A percentile compares a stretch with the other conserved stretches of the same genome.
These are phyloP conservation scores for Teleogryllus occipitalis DNA, from an alignment of 1,140 invertebrate species.

Conservation along the genomic window DNA sequence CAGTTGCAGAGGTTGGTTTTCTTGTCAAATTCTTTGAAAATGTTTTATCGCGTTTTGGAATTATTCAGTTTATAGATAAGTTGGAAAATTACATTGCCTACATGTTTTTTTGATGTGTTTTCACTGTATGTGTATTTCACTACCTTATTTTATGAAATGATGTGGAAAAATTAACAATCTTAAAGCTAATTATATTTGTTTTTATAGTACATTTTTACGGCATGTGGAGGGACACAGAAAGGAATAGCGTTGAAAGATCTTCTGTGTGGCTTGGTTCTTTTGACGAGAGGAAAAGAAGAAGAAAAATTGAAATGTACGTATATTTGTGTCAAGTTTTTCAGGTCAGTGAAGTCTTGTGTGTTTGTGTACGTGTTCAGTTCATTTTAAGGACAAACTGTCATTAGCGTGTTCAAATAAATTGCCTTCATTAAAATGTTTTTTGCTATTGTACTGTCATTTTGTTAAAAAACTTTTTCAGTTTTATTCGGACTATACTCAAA, in stretches of 20 bases:
- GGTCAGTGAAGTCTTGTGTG: not conserved
- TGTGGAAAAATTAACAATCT: too few species aligned
- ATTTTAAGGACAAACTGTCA: too few species aligned
- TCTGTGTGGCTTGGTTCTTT: conserved; percentile 69
- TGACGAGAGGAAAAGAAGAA: conserved; percentile 71
- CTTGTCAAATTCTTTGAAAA: not conserved
- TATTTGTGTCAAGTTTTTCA: not conserved
- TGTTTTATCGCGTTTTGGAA: not conserved
- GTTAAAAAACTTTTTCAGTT: conserved; percentile 47
- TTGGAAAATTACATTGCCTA: not conserved
- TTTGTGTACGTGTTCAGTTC: not conserved
- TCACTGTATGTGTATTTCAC: not conserved
- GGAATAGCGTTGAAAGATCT: conserved; percentile 78
- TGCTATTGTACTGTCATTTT: not conserved
- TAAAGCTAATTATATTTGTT: conserved; percentile 20
- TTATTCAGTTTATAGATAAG: not conserved
- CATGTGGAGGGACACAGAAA: conserved; percentile 69
- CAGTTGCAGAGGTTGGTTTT: conserved; percentile 58
- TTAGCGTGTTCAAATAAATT: too few species aligned
- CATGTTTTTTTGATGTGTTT: not conserved
- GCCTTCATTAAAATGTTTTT: not conserved
- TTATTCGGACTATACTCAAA: conserved; percentile 79
- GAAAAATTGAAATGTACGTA: conserved; percentile 76
- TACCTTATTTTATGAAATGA: too few species aligned
- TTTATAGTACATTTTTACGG: conserved; percentile 59